A percentile compares a stretch with the other conserved stretches of the same genome.
phyloP scores from a whole-genome alignment of 2,113 vertebrate genomes.

The Nerophis ophidion region DNA sequence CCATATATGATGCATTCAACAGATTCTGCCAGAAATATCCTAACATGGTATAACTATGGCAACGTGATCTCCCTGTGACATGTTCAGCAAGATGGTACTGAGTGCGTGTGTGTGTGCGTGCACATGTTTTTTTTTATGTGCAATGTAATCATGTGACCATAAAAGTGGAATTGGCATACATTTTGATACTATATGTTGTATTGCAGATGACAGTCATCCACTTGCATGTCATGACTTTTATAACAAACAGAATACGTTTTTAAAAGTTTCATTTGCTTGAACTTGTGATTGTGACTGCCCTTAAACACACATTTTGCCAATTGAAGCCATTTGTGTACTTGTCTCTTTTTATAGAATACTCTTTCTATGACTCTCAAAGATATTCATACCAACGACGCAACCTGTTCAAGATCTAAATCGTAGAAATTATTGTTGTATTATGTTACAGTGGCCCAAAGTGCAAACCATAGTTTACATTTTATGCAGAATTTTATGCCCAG shows the following conservation, averaged over 20 bases:
- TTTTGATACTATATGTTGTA: neutral
- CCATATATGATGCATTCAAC: conserved; percentile 93
- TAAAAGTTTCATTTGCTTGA: neutral
- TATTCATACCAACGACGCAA: too few species aligned
- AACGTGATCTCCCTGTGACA: neutral
- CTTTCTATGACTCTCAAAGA: too few species aligned
- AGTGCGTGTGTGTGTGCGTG: neutral
- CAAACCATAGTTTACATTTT: too few species aligned
- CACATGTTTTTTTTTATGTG: neutral
- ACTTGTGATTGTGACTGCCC: neutral
- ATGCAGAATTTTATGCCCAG: too few species aligned
- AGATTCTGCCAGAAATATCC: conserved; percentile 88
- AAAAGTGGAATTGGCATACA: too few species aligned
- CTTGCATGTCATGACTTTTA: neutral
- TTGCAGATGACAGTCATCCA: neutral
- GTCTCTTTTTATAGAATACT: neutral
- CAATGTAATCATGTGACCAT: too few species aligned
- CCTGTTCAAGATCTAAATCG: too few species aligned
- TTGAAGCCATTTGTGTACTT: neutral
- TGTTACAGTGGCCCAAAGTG: too few species aligned
- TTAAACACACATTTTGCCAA: neutral
- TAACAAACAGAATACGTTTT: neutral
- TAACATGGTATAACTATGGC: conserved; percentile 24
- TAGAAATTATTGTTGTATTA: too few species aligned
- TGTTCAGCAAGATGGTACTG: neutral